Evolutionary conservation across 2,113 vertebrate genomes (phyloP).

Genomic region (Perognathus longimembris): DNA sequence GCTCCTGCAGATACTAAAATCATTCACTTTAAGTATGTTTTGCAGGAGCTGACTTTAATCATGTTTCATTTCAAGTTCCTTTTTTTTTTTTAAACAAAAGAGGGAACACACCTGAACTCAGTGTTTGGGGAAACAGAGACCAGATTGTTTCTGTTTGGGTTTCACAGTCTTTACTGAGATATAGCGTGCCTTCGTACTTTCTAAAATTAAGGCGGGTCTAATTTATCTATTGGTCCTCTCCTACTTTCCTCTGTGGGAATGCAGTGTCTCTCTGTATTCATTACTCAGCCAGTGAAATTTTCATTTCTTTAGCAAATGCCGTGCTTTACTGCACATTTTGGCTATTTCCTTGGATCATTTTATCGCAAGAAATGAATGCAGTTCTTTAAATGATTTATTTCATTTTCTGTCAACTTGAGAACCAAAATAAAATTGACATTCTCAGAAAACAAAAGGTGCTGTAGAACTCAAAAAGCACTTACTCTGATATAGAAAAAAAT

Average conservation of each 20-base stretch:
- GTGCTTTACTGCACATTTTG: slow-evolving; percentile 67
- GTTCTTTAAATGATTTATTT: slow-evolving; percentile 80
- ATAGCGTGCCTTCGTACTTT: neutral
- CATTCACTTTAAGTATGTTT: slow-evolving; percentile 51
- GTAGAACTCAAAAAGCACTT: slow-evolving; percentile 77
- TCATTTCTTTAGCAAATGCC: slow-evolving; percentile 81
- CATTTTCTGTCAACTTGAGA: slow-evolving; percentile 76
- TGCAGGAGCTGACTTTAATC: slow-evolving; percentile 21
- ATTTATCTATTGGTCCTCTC: neutral
- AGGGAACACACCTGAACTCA: slow-evolving; percentile 44
- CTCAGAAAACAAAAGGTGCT: slow-evolving; percentile 79
- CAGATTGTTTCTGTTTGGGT: slow-evolving; percentile 56
- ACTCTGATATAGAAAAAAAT: slow-evolving; percentile 86
- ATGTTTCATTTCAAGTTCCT: slow-evolving; percentile 65
- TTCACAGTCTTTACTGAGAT: slow-evolving; percentile 46
- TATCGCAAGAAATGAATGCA: slow-evolving; percentile 72
- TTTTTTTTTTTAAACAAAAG: slow-evolving; percentile 55
- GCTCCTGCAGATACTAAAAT: neutral
- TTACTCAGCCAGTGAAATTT: slow-evolving; percentile 60
- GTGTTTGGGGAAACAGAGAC: slow-evolving; percentile 59
- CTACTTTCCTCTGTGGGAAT: neutral
- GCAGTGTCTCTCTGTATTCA: neutral
- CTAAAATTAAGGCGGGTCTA: neutral
- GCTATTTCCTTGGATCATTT: slow-evolving; percentile 76
- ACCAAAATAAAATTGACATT: slow-evolving; percentile 77